phyloP scores from a whole-genome alignment of 2,113 vertebrate species.

The Terrapene triunguis region DNA sequence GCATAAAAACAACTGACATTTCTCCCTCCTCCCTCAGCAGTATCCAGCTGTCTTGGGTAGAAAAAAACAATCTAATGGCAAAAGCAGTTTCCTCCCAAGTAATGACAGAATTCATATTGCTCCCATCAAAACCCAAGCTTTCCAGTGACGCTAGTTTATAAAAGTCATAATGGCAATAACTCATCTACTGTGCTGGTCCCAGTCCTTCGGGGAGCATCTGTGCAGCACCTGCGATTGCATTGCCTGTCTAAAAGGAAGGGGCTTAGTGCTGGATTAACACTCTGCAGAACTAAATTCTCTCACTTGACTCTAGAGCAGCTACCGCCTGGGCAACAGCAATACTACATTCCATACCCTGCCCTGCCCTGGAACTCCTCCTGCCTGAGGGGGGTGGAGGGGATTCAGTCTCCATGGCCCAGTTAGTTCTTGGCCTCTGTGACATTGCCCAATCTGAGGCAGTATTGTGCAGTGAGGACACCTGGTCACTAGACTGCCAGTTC shows the following conservation, averaged over 20 bases:
- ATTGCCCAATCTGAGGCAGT: background rate
- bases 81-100: background rate
- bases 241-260: background rate
- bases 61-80: background rate
- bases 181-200: background rate
- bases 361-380: background rate
- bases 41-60: background rate
- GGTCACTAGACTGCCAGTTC: background rate
- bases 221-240: conserved; percentile 18
- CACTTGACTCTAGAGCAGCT: accelerated
- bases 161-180: conserved; percentile 59
- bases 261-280: background rate
- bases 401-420: background rate
- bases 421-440: background rate
- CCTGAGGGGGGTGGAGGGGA: background rate
- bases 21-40: conserved; percentile 63
- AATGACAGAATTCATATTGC: background rate
- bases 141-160: conserved; percentile 39
- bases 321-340: accelerated
- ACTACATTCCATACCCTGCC: accelerated
- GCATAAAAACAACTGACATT: conserved; percentile 36
- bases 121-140: background rate
- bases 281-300: background rate
- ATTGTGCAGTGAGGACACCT: background rate
- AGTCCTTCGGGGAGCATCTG: background rate